A percentile compares a stretch with the other conserved stretches of the same genome.
These are phyloP conservation scores for Tiliacea aurago DNA, from an alignment of 2,888 invertebrate genomes.

Conservation along the genomic window DNA sequence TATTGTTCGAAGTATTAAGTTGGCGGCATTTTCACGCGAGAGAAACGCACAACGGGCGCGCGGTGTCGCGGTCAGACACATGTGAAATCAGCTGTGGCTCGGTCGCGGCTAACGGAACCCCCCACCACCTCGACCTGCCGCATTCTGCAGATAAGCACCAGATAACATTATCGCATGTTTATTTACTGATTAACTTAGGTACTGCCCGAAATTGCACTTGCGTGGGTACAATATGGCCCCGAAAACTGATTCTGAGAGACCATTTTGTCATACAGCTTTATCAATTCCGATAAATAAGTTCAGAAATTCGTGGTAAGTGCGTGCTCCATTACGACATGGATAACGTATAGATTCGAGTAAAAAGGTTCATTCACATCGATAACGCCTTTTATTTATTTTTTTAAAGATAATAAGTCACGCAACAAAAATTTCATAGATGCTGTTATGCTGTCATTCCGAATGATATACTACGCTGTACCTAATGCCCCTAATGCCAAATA, in stretches of 20 bases:
- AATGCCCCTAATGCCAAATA: conserved; percentile 1
- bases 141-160: conserved; percentile 76
- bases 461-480: background rate
- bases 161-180: conserved; percentile 82
- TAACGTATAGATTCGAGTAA: conserved; percentile 56
- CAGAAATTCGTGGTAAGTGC: conserved; percentile 48
- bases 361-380: conserved; percentile 70
- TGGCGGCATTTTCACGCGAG: conserved; percentile 80
- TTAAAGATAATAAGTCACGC: conserved; percentile 34
- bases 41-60: conserved; percentile 75
- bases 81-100: conserved; percentile 89
- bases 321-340: conserved; percentile 69
- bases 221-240: conserved; percentile 35
- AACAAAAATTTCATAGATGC: conserved; percentile 14
- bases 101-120: conserved; percentile 66
- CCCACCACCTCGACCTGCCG: conserved; percentile 68
- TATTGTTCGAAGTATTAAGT: conserved; percentile 68
- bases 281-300: conserved; percentile 36
- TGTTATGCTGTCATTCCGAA: conserved; percentile 3
- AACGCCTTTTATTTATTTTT: conserved; percentile 54
- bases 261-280: conserved; percentile 22
- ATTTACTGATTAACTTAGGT: conserved; percentile 75
- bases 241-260: conserved; percentile 4
- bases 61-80: conserved; percentile 77
- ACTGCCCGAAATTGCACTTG: conserved; percentile 55